Base-by-base conservation (phyloP, 1,140 invertebrate species). In the Macrobrachium nipponense region DNA sequence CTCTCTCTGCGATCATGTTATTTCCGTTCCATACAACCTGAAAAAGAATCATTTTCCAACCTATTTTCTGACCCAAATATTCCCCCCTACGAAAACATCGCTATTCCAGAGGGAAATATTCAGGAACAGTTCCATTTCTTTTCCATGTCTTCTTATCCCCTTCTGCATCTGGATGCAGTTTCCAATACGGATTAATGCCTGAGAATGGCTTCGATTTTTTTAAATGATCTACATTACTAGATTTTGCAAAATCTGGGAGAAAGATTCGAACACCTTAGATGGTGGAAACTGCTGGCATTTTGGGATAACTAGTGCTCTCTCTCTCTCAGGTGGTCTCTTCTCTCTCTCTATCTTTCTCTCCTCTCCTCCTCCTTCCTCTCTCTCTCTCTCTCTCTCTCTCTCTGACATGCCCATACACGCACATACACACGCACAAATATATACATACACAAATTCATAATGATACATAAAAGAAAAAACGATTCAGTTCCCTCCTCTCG, bases 371-470 rank as follows among this genome's bases (percentile, higher is more conserved):
- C 59, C 20, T 14, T 7, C 5, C 36, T 7, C 14, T n/a, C 27
- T 18, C 73, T n/a, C 18, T 17, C 51, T 23, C 75, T 27, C 8
- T n/a, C 51, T 17, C 75, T 14, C 4, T 58, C 10, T 12, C 4
- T 59, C 58, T 20, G 1, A n/a, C 23, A 77, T 0, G 3, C 17
- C 11, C 10, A 58, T 0, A 58, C 10, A 43, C 12, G 20, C 12
- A 80, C n/a, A 80, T 7, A 64, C 15, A 15, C 17, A 51, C 7
- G 64, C 14, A 66, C 15, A 66, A 2, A 80, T 8, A 66, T 18
- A 80, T 51, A 80, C 14, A 66, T 20, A 80, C 14, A 80, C 17
- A 80, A 0, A 80, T 20, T 64, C 17, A 80, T 20, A 80, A 12
- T 64, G 10, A 80, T 20, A 66, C 3, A 66, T 20, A 66, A 5